Evolutionary conservation across 2,797 vertebrate genomes (phyloP), one percentile per base, ranked within the genome.

Genomic region (Macrochelys suwanniensis): DNA sequence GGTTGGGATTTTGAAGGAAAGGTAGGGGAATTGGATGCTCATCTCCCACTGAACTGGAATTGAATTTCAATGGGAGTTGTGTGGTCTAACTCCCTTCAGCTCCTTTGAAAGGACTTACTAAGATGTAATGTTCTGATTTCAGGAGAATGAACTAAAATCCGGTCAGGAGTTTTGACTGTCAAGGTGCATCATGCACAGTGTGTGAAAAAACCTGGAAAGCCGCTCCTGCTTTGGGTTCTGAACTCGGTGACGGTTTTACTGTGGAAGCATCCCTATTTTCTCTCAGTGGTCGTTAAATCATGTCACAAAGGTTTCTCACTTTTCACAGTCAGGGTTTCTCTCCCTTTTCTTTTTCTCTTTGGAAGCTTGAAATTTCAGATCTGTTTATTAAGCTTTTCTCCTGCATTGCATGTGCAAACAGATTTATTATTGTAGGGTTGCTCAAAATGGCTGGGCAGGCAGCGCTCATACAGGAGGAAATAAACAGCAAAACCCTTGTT

Each of bases 61-160:
- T 74, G 37, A 74, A 74, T 74, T 74, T 74, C 71, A 45, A 25
- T 74, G 71, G 21, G 19, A 74, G 71, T 81, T n/a, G 12, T 68
- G 78, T 68, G 84, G 1, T 6, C 1, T 17, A 51, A 57, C 90
- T 82, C n/a, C 82, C 5, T 13, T 0, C 15, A 88, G 79, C 0
- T 13, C 25, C 59, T 68, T n/a, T 25, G 5, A 2, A 31, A 65
- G n/a, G 59, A 51, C 84, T 49, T 45, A 13, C 0, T 3, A 92
- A 85, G 33, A 13, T 45, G 7, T n/a, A 68, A 90, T 0, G 1
- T 74, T 26, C 9, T 50, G 50, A 37, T 51, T 25, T 4, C 0
- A 80, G 37, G 56, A 85, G 51, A 89, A 90, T 76, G n/a, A 94
- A 51, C 59, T 76, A 59, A 80, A 56, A 47, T 16, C 78, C 88